Evolutionary conservation across 2,888 invertebrate genomes (phyloP), one percentile per base, ranked within the genome.

Genomic region (Rhagium mordax): DNA sequence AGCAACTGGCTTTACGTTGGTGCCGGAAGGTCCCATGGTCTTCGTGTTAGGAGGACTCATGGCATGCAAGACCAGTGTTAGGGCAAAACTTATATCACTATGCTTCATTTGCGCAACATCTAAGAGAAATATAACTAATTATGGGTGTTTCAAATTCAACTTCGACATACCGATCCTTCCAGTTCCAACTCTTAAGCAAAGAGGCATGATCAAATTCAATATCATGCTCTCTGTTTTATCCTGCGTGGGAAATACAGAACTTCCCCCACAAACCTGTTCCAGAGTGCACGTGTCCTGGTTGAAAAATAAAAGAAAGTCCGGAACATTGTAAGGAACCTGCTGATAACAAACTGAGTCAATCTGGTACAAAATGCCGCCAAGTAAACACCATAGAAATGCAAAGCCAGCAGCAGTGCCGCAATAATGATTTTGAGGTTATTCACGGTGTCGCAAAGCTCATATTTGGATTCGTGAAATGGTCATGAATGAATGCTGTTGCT

Each of bases 161-260:
- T n/a, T 21, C 1, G 6, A 81, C 21, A 16, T 88, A 96, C 96
- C 98, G 91, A 96, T 97, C 70, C 98, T 91, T 2, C 98, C 98
- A 83, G 96, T 96, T 18, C 98, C 98, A 27, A 98, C 97, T 81
- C 98, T 91, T 79, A 99, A 90, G 88, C 98, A 98, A 72, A 99
- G 90, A 0, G 99, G 99, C 91, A 99, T 95, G 76, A 99, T 92
- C 76, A 99, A 90, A 89, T 99, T 98, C 91, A 99, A 94, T 61
- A 99, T 91, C 90, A 98, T 95, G 83, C 97, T 96, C 89, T 99
- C 98, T 8, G 97, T 96, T 87, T 98, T 95, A 83, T 98, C 98
- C 84, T 95, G 94, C 3, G 94, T 93, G 20, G 95, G 93, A 85
- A 98, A 97, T 82, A 96, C 93, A 0, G 96, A 92, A 81, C 94